phyloP scores from a whole-genome alignment of 2,113 vertebrate species.

The Peucedramus taeniatus region DNA sequence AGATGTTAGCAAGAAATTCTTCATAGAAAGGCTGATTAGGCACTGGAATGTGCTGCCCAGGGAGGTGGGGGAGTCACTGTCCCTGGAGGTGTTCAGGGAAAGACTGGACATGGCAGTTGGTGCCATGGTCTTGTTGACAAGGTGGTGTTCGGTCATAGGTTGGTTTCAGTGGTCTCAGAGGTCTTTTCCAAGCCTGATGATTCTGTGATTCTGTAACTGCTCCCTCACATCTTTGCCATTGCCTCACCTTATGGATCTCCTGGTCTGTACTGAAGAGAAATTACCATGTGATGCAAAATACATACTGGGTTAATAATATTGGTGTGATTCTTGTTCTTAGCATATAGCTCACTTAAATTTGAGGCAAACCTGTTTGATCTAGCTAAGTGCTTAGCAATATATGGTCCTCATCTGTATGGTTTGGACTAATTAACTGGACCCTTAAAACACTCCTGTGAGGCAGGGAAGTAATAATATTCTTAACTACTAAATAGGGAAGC shows the following conservation, averaged over 20 bases:
- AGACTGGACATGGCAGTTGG: background rate
- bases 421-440: background rate
- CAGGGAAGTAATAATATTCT: background rate
- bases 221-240: background rate
- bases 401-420: background rate
- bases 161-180: background rate
- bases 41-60: background rate
- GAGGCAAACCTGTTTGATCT: background rate
- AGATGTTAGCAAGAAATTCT: background rate
- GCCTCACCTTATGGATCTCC: background rate
- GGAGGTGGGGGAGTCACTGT: background rate
- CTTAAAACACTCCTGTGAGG: background rate
- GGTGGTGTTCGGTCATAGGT: background rate
- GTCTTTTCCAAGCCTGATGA: background rate
- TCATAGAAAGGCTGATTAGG: background rate
- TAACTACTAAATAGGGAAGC: background rate
- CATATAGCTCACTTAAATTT: background rate
- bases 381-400: background rate
- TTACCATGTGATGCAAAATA: background rate
- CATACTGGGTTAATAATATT: background rate
- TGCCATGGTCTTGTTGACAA: background rate
- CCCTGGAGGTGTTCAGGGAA: background rate
- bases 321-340: background rate
- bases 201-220: background rate
- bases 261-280: slow-evolving; percentile 17